These are phyloP conservation scores for Lagorchestes hirsutus DNA, from an alignment of 2,797 vertebrate species.

Conservation along the genomic window DNA sequence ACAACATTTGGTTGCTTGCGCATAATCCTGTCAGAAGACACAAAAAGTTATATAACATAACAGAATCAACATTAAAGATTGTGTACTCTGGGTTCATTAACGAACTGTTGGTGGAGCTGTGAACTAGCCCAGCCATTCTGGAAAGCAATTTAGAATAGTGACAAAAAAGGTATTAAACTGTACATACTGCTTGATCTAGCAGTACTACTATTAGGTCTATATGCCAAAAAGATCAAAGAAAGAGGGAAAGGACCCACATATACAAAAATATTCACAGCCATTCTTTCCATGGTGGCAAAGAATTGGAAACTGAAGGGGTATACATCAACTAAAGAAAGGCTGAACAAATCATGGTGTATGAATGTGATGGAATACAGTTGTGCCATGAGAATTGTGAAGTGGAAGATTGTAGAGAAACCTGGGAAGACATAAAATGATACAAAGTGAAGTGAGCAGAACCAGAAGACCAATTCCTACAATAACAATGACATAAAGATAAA, in stretches of 20 bases:
- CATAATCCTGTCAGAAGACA: slow-evolving; percentile 90
- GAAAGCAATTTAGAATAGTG: not conserved
- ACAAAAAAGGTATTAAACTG: not conserved
- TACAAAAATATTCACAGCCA: not conserved
- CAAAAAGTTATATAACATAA: not conserved
- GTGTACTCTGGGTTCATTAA: not conserved
- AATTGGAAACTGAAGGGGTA: not conserved
- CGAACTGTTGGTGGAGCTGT: not conserved
- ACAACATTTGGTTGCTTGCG: slow-evolving; percentile 92
- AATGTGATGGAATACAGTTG: not conserved
- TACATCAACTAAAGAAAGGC: not conserved
- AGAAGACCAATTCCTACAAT: not conserved
- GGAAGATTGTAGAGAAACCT: not conserved
- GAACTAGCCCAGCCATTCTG: not conserved
- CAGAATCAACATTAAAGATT: not conserved
- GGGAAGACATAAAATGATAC: not conserved
- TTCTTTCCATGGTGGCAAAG: not conserved
- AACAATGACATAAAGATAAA: not conserved
- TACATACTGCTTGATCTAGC: not conserved
- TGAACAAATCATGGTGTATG: not conserved
- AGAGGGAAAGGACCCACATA: not conserved
- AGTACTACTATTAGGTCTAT: not conserved
- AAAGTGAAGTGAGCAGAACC: not conserved
- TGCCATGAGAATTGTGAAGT: not conserved
- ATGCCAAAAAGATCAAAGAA: not conserved